Base-by-base conservation (phyloP, 92 coral and sea anemone genomes). In the Zoanthus gigantus region DNA sequence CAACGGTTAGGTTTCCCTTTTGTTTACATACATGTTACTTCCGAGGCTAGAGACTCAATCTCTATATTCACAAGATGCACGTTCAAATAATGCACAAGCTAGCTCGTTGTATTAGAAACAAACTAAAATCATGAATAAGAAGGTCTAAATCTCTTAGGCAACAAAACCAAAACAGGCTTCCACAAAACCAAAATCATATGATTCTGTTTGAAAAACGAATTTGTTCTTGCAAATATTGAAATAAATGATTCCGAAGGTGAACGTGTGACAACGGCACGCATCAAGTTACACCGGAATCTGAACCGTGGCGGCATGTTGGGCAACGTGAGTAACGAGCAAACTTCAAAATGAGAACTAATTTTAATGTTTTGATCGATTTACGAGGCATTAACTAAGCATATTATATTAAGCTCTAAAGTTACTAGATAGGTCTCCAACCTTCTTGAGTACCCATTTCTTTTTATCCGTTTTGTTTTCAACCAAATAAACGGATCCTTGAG, bases 401-500 rank as follows among this genome's bases (percentile, higher is more conserved):
- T 65, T 71, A 63, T 46, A 68, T 5, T 34, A 77, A 54, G 66
- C 56, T 15, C 63, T 71, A 18, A 52, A 67, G 37, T 67, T 32
- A 85, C 66, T 14, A 60, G 65, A 44, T 37, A 4, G 42, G 42
- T 31, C 69, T 46, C 87, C 77, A 32, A 96, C 99, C 98, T 97
- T 97, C 90, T 97, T 97, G 72, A 97, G 71, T 0, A 95, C 99
- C 79, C 93, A 97, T 74, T 86, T 85, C 89, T 86, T 91, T 57
- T 91, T 78, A 86, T 97, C 99, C 29, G 77, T 78, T 77, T 95
- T 97, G 90, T 97, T 92, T 80, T 97, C 99, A 23, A 91, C 97
- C 71, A 95, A 77, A 86, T 88, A 97, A 23, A 97, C 99, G 1
- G 99, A 92, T 1, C 99, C 99, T 69, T 97, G 99, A 1, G 98